Percentiles rank a stretch among this genome's conserved stretches.
These are phyloP conservation scores for Sminthurides aquaticus DNA, from an alignment of 2,888 invertebrate genomes.

Conservation along the genomic window DNA sequence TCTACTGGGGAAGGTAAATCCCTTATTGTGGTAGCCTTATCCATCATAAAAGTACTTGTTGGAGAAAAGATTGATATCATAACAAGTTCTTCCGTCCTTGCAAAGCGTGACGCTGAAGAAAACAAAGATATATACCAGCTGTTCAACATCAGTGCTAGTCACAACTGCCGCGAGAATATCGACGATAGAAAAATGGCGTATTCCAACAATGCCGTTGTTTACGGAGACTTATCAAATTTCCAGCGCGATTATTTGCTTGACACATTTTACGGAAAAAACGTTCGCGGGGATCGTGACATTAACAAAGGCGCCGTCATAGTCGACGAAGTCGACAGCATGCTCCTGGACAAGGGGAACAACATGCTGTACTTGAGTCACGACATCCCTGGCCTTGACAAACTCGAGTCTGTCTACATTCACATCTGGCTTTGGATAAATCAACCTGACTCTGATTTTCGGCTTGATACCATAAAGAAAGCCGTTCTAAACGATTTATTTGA, in stretches of 20 bases:
- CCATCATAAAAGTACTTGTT: slow-evolving; percentile 44
- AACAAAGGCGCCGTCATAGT: slow-evolving; percentile 44
- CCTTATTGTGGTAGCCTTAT: slow-evolving; percentile 45
- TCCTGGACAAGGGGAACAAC: slow-evolving; percentile 48
- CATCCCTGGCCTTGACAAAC: slow-evolving; percentile 46
- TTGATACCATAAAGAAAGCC: neutral
- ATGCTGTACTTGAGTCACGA: slow-evolving; percentile 47
- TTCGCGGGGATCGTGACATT: slow-evolving; percentile 43
- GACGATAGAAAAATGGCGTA: slow-evolving; percentile 43
- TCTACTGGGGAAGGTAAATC: slow-evolving; percentile 48
- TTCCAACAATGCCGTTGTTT: slow-evolving; percentile 43
- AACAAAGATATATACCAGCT: slow-evolving; percentile 40
- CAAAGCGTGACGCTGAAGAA: slow-evolving; percentile 43
- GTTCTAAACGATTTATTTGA: neutral
- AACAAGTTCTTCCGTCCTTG: slow-evolving; percentile 46
- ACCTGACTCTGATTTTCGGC: neutral
- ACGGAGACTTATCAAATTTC: slow-evolving; percentile 46
- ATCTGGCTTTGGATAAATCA: slow-evolving; percentile 42
- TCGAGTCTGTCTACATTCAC: slow-evolving; percentile 45
- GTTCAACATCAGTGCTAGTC: slow-evolving; percentile 44
- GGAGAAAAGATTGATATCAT: slow-evolving; percentile 45
- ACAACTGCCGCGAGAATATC: slow-evolving; percentile 42
- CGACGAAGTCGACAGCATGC: slow-evolving; percentile 49
- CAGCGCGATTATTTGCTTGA: slow-evolving; percentile 46
- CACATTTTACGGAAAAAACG: slow-evolving; percentile 45